Evolutionary conservation across 2,888 invertebrate species (phyloP).

Genomic region (Reticulitermes lucifugus): DNA sequence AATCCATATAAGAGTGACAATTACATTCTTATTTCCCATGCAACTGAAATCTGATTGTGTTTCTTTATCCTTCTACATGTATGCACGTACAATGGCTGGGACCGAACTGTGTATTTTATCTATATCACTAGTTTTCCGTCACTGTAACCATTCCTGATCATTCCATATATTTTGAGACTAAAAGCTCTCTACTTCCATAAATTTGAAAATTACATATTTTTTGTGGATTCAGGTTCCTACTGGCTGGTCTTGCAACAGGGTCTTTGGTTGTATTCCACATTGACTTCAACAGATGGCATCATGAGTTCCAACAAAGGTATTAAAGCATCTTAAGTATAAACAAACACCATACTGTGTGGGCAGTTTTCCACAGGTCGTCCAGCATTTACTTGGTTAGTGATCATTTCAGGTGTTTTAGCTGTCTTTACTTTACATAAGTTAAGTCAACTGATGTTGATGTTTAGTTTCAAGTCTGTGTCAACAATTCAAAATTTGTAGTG

Average conservation of each 20-base stretch:
- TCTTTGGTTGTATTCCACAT: constrained; percentile 99
- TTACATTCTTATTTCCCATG: too few relatives aligned
- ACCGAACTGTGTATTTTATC: too few relatives aligned
- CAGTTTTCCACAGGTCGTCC: neutral
- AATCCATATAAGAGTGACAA: too few relatives aligned
- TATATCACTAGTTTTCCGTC: too few relatives aligned
- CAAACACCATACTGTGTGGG: neutral
- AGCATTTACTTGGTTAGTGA: neutral
- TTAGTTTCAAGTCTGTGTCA: neutral
- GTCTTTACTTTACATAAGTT: neutral
- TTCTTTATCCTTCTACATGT: too few relatives aligned
- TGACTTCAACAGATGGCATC: constrained; percentile 99
- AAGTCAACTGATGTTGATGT: neutral
- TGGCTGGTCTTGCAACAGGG: constrained; percentile 97
- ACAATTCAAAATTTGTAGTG: too few relatives aligned
- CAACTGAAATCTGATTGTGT: too few relatives aligned
- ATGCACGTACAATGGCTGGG: too few relatives aligned
- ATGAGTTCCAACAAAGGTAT: constrained; percentile 95
- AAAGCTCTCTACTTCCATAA: too few relatives aligned
- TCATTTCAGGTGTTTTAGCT: neutral
- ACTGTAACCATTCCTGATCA: too few relatives aligned
- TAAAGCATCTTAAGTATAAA: constrained; percentile 63
- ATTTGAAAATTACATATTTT: too few relatives aligned
- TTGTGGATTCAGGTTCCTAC: constrained; percentile 79
- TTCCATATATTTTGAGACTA: too few relatives aligned